phyloP scores from a whole-genome alignment of 2,888 invertebrate genomes.

The Napeogenes sylphis region DNA sequence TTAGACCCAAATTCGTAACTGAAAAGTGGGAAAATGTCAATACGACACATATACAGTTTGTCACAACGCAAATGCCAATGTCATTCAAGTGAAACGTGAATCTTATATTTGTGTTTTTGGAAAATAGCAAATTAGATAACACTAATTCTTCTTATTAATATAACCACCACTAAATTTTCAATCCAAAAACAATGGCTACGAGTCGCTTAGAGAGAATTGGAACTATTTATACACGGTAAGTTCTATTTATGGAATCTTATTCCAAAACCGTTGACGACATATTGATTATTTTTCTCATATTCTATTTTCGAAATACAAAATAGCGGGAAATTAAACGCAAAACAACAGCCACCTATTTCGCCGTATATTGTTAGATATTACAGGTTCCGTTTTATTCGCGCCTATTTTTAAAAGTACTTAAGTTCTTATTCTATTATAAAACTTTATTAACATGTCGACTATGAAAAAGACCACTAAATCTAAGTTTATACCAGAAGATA shows the following conservation, averaged over 20 bases:
- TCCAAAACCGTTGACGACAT: conserved; percentile 6
- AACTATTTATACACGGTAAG: conserved; percentile 83
- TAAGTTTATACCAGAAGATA: conserved; percentile 50
- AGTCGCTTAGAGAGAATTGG: conserved; percentile 85
- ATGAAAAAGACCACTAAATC: conserved; percentile 47
- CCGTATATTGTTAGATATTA: background rate
- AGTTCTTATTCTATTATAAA: background rate
- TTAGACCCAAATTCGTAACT: too few species aligned
- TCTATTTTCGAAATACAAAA: conserved; percentile 10
- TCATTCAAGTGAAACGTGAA: too few species aligned
- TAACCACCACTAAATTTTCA: too few species aligned
- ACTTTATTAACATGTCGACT: conserved; percentile 43
- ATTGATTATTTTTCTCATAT: conserved; percentile 9
- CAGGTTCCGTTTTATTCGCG: background rate
- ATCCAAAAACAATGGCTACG: conserved; percentile 74
- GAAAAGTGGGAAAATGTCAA: too few species aligned
- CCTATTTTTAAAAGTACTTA: background rate
- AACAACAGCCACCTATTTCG: background rate
- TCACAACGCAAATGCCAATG: too few species aligned
- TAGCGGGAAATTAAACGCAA: conserved; percentile 12
- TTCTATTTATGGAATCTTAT: conserved; percentile 15
- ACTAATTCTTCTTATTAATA: too few species aligned
- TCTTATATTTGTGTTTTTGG: too few species aligned
- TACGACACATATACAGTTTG: too few species aligned
- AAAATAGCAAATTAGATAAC: too few species aligned